phyloP scores from a whole-genome alignment of 2,888 invertebrate species.

The Parnassius apollo region DNA sequence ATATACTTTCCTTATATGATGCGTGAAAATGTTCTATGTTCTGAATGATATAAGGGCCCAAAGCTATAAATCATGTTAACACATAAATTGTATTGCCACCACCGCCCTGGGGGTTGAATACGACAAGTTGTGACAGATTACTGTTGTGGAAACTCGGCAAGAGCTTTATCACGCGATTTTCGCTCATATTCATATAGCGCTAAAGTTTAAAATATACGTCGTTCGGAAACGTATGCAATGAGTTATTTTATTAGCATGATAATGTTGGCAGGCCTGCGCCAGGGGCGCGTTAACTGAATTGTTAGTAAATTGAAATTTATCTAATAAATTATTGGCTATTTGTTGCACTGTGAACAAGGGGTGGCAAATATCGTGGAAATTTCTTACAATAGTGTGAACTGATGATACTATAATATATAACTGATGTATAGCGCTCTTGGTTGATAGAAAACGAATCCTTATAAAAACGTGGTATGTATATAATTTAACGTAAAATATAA shows the following conservation, averaged over 20 bases:
- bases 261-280: slow-evolving; percentile 55
- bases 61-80: slow-evolving; percentile 75
- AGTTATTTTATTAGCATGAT: slow-evolving; percentile 65
- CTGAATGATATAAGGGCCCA: slow-evolving; percentile 49
- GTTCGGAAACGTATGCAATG: slow-evolving; percentile 34
- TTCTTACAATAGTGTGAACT: slow-evolving; percentile 18
- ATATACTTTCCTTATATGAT: not conserved
- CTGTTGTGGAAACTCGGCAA: slow-evolving; percentile 31
- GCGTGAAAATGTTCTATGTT: slow-evolving; percentile 28
- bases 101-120: slow-evolving; percentile 51
- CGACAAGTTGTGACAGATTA: slow-evolving; percentile 43
- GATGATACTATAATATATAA: not conserved
- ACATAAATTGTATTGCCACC: slow-evolving; percentile 73
- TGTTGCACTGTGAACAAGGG: slow-evolving; percentile 35
- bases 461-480: no score
- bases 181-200: slow-evolving; percentile 27
- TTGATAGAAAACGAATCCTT: no score
- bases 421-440: not conserved
- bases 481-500: no score
- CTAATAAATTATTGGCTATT: slow-evolving; percentile 72
- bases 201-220: slow-evolving; percentile 26
- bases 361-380: slow-evolving; percentile 28
- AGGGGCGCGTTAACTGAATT: slow-evolving; percentile 64
- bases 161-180: slow-evolving; percentile 27
- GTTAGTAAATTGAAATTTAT: slow-evolving; percentile 75